Conservation (phyloP, 2,888 invertebrate genomes). For the Eurytoma adleriae region DNA sequence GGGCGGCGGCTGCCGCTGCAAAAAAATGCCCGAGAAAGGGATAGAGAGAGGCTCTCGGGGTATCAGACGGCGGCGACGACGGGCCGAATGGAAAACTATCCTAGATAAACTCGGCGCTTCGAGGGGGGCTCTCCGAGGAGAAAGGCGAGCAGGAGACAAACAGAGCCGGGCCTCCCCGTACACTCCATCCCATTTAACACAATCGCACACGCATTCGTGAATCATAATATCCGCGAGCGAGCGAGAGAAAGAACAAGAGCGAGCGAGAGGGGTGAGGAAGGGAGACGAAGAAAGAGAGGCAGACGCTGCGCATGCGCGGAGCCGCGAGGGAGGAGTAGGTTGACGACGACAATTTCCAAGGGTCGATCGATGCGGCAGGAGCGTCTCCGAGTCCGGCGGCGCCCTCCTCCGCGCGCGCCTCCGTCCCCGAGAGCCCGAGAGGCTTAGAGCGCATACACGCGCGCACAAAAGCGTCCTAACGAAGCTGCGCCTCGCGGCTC, state of each 20-base stretch:
- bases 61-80: constrained; percentile 39
- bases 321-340: constrained; percentile 41
- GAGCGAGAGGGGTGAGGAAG: background rate
- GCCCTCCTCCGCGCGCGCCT: constrained; percentile 18
- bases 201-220: constrained; percentile 50
- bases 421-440: background rate
- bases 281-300: constrained; percentile 16
- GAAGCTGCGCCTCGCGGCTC: constrained; percentile 8
- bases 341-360: constrained; percentile 59
- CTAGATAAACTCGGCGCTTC: constrained; percentile 54
- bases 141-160: constrained; percentile 15
- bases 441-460: background rate
- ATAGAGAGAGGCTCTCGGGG: background rate
- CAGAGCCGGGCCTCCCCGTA: constrained; percentile 4
- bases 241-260: constrained; percentile 22
- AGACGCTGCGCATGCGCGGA: constrained; percentile 34
- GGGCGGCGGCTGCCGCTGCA: background rate
- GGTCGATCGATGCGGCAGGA: constrained; percentile 59
- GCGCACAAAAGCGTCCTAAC: constrained; percentile 38
- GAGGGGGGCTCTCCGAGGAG: constrained; percentile 7
- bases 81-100: constrained; percentile 52
- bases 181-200: constrained; percentile 51
- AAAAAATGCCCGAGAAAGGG: background rate
- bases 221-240: constrained; percentile 46
- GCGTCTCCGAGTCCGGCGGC: constrained; percentile 48